Conservation (phyloP, 1,140 invertebrate genomes). For the Brachystomella parvula region DNA sequence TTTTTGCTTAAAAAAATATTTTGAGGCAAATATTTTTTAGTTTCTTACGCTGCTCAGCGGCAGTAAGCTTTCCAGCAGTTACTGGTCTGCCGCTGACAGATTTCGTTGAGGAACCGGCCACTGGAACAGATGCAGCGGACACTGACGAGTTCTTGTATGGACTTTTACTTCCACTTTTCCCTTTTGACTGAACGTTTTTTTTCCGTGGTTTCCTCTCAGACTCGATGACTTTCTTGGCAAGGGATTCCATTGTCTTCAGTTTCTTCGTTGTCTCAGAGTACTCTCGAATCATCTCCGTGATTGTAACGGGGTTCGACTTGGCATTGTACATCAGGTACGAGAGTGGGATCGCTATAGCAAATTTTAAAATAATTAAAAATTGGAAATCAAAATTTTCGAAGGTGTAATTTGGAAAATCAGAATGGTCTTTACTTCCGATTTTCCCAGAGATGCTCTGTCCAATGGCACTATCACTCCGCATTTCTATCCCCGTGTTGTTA, state of each 20-base stretch:
- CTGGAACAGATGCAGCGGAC: no score
- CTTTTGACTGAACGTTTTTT: not conserved
- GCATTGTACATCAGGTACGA: not conserved
- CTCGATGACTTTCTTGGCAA: not conserved
- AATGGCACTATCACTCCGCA: not conserved
- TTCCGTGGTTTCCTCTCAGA: not conserved
- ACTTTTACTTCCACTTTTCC: not conserved
- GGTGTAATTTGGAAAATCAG: no score
- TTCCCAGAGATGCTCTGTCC: no score
- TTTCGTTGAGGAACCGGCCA: no score
- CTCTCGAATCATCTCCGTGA: not conserved
- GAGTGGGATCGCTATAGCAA: not conserved
- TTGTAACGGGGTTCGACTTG: not conserved
- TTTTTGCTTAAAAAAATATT: no score
- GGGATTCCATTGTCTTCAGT: not conserved
- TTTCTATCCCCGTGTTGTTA: not conserved
- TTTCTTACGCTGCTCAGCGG: no score
- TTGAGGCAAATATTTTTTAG: no score
- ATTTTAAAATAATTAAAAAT: not conserved
- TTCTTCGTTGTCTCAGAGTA: not conserved
- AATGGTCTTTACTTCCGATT: no score
- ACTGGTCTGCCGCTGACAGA: no score
- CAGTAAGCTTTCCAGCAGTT: no score
- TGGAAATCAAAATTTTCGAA: not conserved
- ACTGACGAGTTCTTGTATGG: no score